phyloP scores from a whole-genome alignment of 2,113 vertebrate genomes.

The Falcunculus frontatus region DNA sequence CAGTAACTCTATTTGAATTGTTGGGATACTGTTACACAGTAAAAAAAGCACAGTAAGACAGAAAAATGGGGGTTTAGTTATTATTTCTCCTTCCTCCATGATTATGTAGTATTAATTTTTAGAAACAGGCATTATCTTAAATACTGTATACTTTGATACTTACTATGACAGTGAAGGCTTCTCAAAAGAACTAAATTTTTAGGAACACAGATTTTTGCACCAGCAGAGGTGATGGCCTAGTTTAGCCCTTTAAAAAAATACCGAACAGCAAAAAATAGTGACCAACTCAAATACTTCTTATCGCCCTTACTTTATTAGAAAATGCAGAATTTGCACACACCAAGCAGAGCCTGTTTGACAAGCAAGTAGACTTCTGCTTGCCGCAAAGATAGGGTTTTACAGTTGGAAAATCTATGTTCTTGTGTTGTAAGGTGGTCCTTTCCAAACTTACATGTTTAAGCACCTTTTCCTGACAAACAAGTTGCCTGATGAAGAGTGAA shows the following conservation, averaged over 20 bases:
- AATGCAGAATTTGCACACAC: not conserved
- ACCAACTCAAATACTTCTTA: not conserved
- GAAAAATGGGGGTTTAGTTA: not conserved
- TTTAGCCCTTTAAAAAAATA: not conserved
- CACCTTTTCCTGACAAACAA: not conserved
- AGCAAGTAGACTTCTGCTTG: not conserved
- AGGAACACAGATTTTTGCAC: not conserved
- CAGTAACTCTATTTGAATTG: not conserved
- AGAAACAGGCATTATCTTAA: not conserved
- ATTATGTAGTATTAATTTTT: not conserved
- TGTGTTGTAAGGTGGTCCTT: not conserved
- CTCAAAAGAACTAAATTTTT: not conserved
- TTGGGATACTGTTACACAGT: not conserved
- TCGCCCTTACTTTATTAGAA: not conserved
- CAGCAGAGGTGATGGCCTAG: not conserved
- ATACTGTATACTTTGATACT: not conserved
- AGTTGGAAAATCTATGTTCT: not conserved
- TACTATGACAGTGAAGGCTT: not conserved
- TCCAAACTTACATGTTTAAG: not conserved
- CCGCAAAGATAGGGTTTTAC: not conserved
- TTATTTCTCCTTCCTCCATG: not conserved
- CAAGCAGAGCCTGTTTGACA: not conserved
- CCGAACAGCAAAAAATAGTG: not conserved
- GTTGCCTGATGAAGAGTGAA: not conserved
- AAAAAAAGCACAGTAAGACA: not conserved